phyloP scores from a whole-genome alignment of 2,797 vertebrate species.

The Aratinga solstitialis region DNA sequence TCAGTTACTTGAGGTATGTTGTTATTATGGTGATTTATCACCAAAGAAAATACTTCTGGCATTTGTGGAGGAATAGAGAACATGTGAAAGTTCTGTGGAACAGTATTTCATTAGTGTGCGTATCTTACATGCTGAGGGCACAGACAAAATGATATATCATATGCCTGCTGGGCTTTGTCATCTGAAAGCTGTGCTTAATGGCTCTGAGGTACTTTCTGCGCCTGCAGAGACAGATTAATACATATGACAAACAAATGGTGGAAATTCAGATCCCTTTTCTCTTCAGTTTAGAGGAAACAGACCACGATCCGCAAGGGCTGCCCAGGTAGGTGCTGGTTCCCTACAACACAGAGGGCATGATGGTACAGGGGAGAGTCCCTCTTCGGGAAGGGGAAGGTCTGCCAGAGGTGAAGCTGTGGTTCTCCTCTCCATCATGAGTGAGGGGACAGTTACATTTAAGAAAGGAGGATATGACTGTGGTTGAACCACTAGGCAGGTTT shows the following conservation, averaged over 20 bases:
- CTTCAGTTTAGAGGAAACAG: background rate
- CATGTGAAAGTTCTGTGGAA: rapidly evolving
- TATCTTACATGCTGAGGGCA: background rate
- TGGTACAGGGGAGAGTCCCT: background rate
- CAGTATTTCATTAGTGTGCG: background rate
- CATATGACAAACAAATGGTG: background rate
- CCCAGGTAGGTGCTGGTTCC: background rate
- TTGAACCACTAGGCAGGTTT: background rate
- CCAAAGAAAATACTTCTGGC: background rate
- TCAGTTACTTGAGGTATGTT: background rate
- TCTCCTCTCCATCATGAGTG: background rate
- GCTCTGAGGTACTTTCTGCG: background rate
- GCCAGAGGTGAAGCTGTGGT: background rate
- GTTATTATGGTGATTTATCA: background rate
- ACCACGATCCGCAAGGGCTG: background rate
- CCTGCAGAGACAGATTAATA: background rate
- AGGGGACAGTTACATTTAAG: background rate
- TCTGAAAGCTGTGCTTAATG: background rate
- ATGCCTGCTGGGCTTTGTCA: background rate
- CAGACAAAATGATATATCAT: background rate
- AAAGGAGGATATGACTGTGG: background rate
- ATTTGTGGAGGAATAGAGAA: background rate
- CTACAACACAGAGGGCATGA: background rate
- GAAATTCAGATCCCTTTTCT: background rate
- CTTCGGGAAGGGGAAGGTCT: background rate